Base-by-base conservation (phyloP, 1,140 invertebrate genomes). In the Hormaphis cornu region DNA sequence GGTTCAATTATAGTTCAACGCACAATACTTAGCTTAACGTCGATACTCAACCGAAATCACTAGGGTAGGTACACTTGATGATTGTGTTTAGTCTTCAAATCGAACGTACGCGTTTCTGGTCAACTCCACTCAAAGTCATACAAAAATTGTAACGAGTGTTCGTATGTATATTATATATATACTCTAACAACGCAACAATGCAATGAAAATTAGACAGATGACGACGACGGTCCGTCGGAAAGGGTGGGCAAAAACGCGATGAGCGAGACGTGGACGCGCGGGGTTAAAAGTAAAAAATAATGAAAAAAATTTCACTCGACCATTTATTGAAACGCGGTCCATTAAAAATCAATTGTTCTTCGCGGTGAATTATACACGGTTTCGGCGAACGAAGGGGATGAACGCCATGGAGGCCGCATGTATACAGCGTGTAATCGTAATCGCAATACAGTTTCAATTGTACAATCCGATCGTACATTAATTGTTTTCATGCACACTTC, bases 301-400 rank as follows among this genome's bases (percentile, higher is more conserved):
- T 33, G 50, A 63, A 30, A 33, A 46, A 2, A 66, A 46, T 66
- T 66, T 48, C 61, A 50, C 42, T 66, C 61, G 14, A 48, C 44
- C 44, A 46, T 66, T 50, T 66, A 50, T 66, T 66, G 61, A 66
- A 66, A 50, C 35, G 61, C n/a, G 44, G 61, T 66, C 61, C 61
- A 66, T 66, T 66, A 66, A 50, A 66, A 66, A 66, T 48, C 61
- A 48, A 48, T 66, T 66, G 61, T 66, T 50, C 61, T 66, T 50
- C 46, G 50, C 20, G 44, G 44, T 50, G 61, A 66, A 66, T 66
- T 66, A 50, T 66, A 50, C 30, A 66, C 20, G 61, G 28, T 66
- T 50, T 48, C 30, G 44, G 30, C 61, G 20, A 28, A 30, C 24
- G 30, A 66, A 28, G 24, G 44, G 50, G 50, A 66, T 20, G 50